These are phyloP conservation scores for Spisula subtruncata DNA, from an alignment of 2,888 invertebrate genomes.

Conservation along the genomic window DNA sequence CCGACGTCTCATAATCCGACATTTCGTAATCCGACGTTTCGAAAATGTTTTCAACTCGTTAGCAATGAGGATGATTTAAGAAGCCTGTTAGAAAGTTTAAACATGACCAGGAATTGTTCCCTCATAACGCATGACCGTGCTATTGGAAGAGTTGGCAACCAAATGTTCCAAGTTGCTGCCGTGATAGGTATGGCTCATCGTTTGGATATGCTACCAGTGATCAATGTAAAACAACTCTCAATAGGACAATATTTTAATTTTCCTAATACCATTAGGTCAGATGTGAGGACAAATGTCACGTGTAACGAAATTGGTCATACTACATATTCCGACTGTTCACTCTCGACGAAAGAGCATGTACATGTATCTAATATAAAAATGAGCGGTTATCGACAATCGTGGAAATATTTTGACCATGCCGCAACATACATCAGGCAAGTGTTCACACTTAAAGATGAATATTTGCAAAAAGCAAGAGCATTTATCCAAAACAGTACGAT, in stretches of 20 bases:
- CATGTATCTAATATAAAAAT: background rate
- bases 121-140: background rate
- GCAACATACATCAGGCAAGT: background rate
- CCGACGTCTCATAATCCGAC: too few relatives aligned
- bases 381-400: constrained; percentile 28
- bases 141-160: constrained; percentile 28
- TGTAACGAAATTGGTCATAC: background rate
- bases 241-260: background rate
- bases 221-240: background rate
- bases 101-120: too few relatives aligned
- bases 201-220: background rate
- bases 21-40: too few relatives aligned
- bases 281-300: background rate
- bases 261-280: background rate
- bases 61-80: too few relatives aligned
- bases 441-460: background rate
- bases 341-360: too few relatives aligned
- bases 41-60: too few relatives aligned
- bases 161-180: constrained; percentile 39
- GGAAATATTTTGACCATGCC: constrained; percentile 12
- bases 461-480: background rate
- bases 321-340: background rate
- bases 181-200: background rate
- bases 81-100: too few relatives aligned
- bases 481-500: background rate